Evolutionary conservation across 2,888 invertebrate genomes (phyloP).

Genomic region (Drosophila stalkeri): DNA sequence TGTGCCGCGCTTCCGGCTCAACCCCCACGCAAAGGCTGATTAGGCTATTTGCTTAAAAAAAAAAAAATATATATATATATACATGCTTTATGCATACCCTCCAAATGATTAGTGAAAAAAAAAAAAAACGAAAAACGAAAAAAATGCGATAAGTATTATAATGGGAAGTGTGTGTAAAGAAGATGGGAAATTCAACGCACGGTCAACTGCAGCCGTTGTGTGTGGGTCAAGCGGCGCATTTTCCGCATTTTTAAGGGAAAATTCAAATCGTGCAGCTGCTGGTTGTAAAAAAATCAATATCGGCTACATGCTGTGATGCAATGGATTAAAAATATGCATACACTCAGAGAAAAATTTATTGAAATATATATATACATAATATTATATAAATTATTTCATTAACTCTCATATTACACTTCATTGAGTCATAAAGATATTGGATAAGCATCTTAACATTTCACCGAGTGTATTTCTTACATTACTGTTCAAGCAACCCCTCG

Average conservation of each 20-base stretch:
- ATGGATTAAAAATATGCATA: constrained; percentile 57
- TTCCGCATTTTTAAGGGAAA: constrained; percentile 42
- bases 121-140: constrained; percentile 21
- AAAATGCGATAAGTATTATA: constrained; percentile 52
- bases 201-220: constrained; percentile 62
- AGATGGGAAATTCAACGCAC: constrained; percentile 45
- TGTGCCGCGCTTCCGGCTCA: constrained; percentile 57
- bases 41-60: constrained; percentile 74
- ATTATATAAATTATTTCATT: no score
- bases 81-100: constrained; percentile 45
- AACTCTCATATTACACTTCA: background rate
- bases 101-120: constrained; percentile 46
- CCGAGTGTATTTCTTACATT: background rate
- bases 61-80: background rate
- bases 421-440: background rate
- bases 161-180: constrained; percentile 1
- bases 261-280: constrained; percentile 68
- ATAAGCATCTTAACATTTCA: no score
- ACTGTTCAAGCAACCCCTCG: background rate
- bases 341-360: constrained; percentile 30
- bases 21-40: constrained; percentile 69
- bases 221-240: constrained; percentile 71
- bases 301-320: constrained; percentile 27
- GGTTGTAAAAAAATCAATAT: constrained; percentile 38
- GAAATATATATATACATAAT: no score